Evolutionary conservation across 2,113 vertebrate species (phyloP), one percentile per base, ranked within the genome.

Genomic region (Calyptommatus sinebrachiatus): DNA sequence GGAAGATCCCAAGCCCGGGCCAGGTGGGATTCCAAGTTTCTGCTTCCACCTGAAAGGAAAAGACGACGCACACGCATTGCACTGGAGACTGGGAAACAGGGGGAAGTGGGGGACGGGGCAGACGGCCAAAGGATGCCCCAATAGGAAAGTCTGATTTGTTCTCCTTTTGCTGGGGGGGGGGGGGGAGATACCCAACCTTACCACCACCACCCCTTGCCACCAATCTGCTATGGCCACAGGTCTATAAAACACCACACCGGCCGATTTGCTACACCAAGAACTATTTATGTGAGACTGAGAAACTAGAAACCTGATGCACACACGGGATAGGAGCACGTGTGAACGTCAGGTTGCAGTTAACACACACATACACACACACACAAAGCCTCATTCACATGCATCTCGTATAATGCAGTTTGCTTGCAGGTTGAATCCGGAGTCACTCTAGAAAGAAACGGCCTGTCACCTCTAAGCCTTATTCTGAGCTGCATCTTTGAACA

Each of bases 291-390:
- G n/a, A n/a, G n/a, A n/a, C n/a, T n/a, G n/a, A n/a, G n/a, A 53
- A 53, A 50, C 48, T 50, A 50, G 7, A 53, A n/a, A n/a, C n/a
- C n/a, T n/a, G n/a, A n/a, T n/a, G n/a, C n/a, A n/a, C n/a, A n/a
- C n/a, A n/a, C n/a, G n/a, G n/a, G 57, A 26, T 16, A 12, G 28
- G 12, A 72, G 76, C 84, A 89, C 87, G 57, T 79, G 85, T 70
- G 70, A n/a, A 7, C 29, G 20, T 21, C 82, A 69, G 22, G 61
- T 41, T 14, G 16, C 50, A 12, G 50, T 14, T 48, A 53, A 14
- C 50, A 14, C 7, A 53, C 50, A 53, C 35, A 1, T 35, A 0
- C 48, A 21, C 9, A 57, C 7, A n/a, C 76, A 29, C 8, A 2
- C 45, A 18, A 1, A 41, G 12, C 18, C 1, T 14, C 14, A 2